Evolutionary conservation across 2,797 vertebrate species (phyloP).

Genomic region (Bovichtus diacanthus): DNA sequence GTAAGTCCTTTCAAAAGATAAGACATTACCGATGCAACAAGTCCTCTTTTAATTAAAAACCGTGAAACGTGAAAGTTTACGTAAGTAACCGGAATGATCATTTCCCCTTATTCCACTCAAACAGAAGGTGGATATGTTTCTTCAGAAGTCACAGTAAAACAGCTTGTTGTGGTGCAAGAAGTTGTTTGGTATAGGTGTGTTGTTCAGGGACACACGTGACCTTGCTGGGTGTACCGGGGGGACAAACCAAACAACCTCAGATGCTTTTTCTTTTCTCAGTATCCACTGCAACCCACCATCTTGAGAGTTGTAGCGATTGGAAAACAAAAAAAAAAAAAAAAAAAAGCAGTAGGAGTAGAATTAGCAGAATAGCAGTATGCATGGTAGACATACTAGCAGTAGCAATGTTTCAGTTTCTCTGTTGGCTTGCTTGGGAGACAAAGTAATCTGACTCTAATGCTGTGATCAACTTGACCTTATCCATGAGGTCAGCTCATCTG

Average conservation of each 20-base stretch:
- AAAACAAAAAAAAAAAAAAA: too few species aligned
- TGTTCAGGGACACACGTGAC: not conserved
- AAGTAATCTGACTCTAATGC: constrained; percentile 38
- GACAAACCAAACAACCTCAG: constrained; percentile 6
- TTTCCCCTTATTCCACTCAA: not conserved
- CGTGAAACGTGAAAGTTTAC: too few species aligned
- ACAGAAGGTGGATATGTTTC: not conserved
- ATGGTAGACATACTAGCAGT: not conserved
- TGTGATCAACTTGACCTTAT: constrained; percentile 50
- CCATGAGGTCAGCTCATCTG: constrained; percentile 43
- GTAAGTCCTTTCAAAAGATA: constrained; percentile 13
- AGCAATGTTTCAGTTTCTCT: not conserved
- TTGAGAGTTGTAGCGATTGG: not conserved
- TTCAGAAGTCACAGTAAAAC: not conserved
- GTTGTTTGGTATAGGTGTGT: not conserved
- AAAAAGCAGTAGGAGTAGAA: constrained; percentile 19
- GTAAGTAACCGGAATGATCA: not conserved
- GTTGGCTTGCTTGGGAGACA: constrained; percentile 2
- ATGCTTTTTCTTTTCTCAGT: not conserved
- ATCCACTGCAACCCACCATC: not conserved
- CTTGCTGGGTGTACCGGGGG: not conserved
- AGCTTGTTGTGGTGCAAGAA: not conserved
- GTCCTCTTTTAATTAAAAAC: too few species aligned
- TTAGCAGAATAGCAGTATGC: not conserved
- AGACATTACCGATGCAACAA: not conserved